These are phyloP conservation scores for Menura novaehollandiae DNA, from an alignment of 2,113 vertebrate species.

Conservation along the genomic window DNA sequence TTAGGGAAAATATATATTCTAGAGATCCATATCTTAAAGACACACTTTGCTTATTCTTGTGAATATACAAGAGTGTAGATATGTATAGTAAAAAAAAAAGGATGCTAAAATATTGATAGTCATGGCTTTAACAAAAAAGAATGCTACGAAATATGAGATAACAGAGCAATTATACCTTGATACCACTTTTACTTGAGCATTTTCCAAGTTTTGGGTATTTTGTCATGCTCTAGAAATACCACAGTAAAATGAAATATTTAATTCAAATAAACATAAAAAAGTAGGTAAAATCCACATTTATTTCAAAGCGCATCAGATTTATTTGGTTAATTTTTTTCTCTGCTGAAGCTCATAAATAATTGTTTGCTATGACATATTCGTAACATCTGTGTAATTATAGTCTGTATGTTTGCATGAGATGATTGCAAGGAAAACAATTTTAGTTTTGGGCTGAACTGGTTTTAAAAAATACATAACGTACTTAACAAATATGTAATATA, in stretches of 20 bases:
- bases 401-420: background rate
- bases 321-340: background rate
- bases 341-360: background rate
- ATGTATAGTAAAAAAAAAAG: background rate
- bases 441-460: background rate
- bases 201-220: background rate
- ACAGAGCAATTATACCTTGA: background rate
- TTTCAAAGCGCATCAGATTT: background rate
- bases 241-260: background rate
- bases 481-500: background rate
- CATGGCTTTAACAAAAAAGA: background rate
- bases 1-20: background rate
- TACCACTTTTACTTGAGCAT: background rate
- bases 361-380: background rate
- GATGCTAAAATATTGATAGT: background rate
- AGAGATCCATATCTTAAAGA: background rate
- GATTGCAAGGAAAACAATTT: background rate
- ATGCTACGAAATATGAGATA: background rate
- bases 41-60: background rate
- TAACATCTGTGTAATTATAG: background rate
- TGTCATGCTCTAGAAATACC: background rate
- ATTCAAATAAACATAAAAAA: background rate
- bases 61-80: fast-evolving
- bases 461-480: background rate
- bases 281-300: background rate